Conservation (phyloP, 2,888 invertebrate genomes). For the Notodonta dromedarius region DNA sequence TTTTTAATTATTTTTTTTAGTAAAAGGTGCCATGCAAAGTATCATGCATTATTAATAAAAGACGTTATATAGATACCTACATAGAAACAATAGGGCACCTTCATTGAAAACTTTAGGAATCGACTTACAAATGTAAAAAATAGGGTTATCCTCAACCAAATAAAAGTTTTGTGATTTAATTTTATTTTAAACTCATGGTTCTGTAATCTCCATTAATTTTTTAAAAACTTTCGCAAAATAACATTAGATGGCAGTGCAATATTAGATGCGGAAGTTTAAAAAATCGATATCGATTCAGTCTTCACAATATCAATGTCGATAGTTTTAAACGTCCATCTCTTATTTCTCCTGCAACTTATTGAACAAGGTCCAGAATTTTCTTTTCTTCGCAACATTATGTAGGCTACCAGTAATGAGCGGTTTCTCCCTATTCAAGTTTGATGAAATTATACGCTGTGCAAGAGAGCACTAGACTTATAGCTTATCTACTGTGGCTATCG, state of each 20-base stretch:
- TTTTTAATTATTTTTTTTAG: no score
- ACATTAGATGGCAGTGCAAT: background rate
- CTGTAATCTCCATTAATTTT: no score
- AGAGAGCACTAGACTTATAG: constrained; percentile 56
- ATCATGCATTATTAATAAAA: no score
- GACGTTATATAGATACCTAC: no score
- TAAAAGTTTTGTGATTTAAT: no score
- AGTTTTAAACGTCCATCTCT: background rate
- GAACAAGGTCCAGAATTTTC: constrained; percentile 71
- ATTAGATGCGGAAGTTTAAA: background rate
- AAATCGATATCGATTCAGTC: background rate
- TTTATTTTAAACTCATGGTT: no score
- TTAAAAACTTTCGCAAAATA: background rate
- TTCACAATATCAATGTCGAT: background rate
- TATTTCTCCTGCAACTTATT: constrained; percentile 42
- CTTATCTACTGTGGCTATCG: constrained; percentile 41
- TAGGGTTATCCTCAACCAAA: no score
- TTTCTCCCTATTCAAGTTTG: constrained; percentile 69
- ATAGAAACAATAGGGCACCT: no score
- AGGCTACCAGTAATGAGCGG: constrained; percentile 70
- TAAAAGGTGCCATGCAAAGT: no score
- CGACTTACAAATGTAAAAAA: no score
- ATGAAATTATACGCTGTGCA: constrained; percentile 62
- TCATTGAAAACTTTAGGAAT: no score
- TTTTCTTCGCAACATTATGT: constrained; percentile 74